phyloP scores from a whole-genome alignment of 2,797 vertebrate genomes.

The Falco naumanni region DNA sequence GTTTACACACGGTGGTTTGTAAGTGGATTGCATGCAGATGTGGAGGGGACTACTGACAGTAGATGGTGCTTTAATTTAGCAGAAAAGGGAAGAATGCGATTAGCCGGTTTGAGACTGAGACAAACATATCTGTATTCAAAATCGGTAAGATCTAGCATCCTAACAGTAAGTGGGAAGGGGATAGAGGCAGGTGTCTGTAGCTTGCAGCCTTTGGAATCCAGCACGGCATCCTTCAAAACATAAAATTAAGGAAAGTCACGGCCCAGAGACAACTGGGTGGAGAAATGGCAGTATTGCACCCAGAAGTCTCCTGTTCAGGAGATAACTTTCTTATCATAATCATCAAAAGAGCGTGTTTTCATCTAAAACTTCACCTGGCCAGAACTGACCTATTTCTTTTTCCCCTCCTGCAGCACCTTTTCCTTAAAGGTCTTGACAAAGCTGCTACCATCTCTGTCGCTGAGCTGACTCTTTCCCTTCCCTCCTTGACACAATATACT shows the following conservation, averaged over 20 bases:
- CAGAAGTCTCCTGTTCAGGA: not conserved
- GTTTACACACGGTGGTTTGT: not conserved
- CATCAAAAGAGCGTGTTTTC: not conserved
- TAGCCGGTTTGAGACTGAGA: slow-evolving; percentile 2
- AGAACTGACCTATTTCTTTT: not conserved
- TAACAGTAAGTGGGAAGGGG: not conserved
- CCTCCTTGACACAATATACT: not conserved
- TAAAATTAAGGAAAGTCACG: not conserved
- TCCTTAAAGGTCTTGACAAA: not conserved
- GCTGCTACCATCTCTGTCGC: not conserved
- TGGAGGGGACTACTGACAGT: slow-evolving; percentile 50
- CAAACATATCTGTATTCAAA: not conserved
- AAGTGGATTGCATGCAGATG: slow-evolving; percentile 8
- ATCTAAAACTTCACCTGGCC: not conserved
- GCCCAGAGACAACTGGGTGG: not conserved
- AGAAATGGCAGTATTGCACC: not conserved
- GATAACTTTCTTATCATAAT: not conserved
- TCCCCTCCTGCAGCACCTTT: not conserved
- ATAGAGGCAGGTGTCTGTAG: not conserved
- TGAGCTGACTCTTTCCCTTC: not conserved
- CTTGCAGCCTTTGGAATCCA: not conserved
- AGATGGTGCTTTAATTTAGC: slow-evolving; percentile 71
- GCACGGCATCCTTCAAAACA: not conserved
- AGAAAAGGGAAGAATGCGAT: not conserved
- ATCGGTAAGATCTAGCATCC: not conserved